Base-by-base conservation (phyloP, 2,888 invertebrate species). In the Andrena marginata region DNA sequence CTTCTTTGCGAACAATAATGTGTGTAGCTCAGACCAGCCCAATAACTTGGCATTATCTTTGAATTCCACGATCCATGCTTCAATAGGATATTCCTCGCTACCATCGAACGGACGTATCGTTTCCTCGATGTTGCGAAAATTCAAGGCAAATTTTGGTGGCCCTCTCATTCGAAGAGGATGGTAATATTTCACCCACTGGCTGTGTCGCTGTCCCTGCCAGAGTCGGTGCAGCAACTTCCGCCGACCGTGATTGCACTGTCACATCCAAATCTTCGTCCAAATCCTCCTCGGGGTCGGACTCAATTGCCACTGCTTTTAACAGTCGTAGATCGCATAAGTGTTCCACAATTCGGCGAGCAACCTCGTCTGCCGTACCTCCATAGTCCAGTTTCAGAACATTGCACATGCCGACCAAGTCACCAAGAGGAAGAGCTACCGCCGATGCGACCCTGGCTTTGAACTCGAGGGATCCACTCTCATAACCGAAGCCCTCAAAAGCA, bases 11-110 rank as follows among this genome's bases (percentile, higher is more conserved):
- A 59, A 74, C 0, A 67, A 20, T 16, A 74, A 13, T 60, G 42
- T 74, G 31, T 74, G 74, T 2, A 74, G 1, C 2, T 74, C 49
- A 7, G 60, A 7, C 74, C 74, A 74, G 0, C 23, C 59, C 0
- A 59, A 65, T 20, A 74, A 49, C 13, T 5, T 59, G n/a, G 60
- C 74, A 4, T 48, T 74, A 3, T 74, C 67, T 20, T 67, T 60
- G 10, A 74, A 74, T 31, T 74, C 67, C 8, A 0, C 4, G 5
- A 74, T 16, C 74, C 74, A 67, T 0, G 31, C 0, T 42, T 65
- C 74, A 0, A 60, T 35, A n/a, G 74, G 74, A 49, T 65, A 74
- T 3, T 23, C 31, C 13, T 74, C 67, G 0, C 26, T 26, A 7
- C 74, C 74, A n/a, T 63, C 13, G 13, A 74, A 74, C 2, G 26